A percentile compares a stretch with the other conserved stretches of the same genome.
phyloP scores from a whole-genome alignment of 2,888 invertebrate species.

The Griposia aprilina region DNA sequence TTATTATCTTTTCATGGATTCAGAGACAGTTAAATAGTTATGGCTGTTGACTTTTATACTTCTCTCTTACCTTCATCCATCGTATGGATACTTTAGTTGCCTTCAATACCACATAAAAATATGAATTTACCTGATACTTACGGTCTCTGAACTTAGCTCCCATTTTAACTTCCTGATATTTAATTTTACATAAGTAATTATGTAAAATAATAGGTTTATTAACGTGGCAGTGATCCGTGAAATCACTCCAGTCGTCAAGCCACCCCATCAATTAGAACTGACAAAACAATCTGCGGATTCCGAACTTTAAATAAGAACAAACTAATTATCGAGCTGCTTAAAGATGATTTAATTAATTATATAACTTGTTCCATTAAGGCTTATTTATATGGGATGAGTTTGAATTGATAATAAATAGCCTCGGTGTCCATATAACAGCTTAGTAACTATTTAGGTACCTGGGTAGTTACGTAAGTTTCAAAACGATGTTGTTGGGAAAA shows the following conservation, averaged over 20 bases:
- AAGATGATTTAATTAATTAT: constrained; percentile 51
- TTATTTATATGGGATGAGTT: constrained; percentile 1
- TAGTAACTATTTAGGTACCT: neutral
- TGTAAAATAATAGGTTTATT: constrained; percentile 3
- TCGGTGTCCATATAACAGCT: neutral
- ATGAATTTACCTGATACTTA: neutral
- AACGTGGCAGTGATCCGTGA: constrained; percentile 21
- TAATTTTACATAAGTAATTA: neutral
- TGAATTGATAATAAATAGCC: neutral
- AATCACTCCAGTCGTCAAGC: constrained; percentile 23
- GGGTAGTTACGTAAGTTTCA: neutral
- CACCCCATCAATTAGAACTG: constrained; percentile 65
- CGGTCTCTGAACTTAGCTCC: neutral
- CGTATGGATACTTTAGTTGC: neutral
- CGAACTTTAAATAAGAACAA: constrained; percentile 65
- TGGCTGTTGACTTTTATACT: neutral
- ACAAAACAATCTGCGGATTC: constrained; percentile 67
- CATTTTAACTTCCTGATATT: neutral
- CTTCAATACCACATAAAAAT: neutral
- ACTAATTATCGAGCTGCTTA: constrained; percentile 72
- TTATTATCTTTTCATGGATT: neutral
- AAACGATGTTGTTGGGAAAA: neutral
- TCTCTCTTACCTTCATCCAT: neutral
- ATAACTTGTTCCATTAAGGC: constrained; percentile 21
- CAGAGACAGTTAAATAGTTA: neutral